These are phyloP conservation scores for Drosophila affinis DNA, from an alignment of 2,888 invertebrate species.

Conservation along the genomic window DNA sequence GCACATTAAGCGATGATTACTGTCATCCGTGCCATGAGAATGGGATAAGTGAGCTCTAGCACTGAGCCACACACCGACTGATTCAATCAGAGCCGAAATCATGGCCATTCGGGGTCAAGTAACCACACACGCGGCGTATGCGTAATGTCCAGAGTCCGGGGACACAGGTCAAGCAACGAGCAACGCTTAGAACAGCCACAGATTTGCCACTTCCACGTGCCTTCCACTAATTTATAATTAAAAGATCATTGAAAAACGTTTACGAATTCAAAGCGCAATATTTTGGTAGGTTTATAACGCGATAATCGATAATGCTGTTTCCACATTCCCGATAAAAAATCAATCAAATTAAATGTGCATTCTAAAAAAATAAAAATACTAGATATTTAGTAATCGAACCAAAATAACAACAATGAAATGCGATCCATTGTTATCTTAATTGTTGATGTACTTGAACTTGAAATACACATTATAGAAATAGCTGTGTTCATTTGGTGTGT, in stretches of 20 bases:
- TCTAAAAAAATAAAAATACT: too few relatives aligned
- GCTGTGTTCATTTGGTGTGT: background rate
- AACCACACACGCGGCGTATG: constrained; percentile 33
- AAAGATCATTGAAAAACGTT: background rate
- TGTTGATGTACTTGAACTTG: background rate
- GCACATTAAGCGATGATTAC: constrained; percentile 53
- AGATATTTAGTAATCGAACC: background rate
- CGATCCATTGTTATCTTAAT: background rate
- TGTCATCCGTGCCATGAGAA: constrained; percentile 36
- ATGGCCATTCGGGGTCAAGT: constrained; percentile 25
- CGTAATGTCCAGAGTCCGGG: constrained; percentile 17
- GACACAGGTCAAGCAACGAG: constrained; percentile 26
- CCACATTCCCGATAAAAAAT: background rate
- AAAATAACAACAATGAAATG: background rate
- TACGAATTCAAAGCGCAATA: background rate
- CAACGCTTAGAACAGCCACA: background rate
- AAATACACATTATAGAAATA: background rate
- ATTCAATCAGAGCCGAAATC: constrained; percentile 34
- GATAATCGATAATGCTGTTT: background rate
- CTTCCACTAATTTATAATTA: background rate
- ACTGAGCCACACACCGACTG: constrained; percentile 3
- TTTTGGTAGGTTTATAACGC: background rate
- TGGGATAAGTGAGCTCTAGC: constrained; percentile 2
- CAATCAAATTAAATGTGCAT: background rate
- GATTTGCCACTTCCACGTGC: background rate